phyloP scores from a whole-genome alignment of 2,797 vertebrate species.

The Gadopsis bispinosus region DNA sequence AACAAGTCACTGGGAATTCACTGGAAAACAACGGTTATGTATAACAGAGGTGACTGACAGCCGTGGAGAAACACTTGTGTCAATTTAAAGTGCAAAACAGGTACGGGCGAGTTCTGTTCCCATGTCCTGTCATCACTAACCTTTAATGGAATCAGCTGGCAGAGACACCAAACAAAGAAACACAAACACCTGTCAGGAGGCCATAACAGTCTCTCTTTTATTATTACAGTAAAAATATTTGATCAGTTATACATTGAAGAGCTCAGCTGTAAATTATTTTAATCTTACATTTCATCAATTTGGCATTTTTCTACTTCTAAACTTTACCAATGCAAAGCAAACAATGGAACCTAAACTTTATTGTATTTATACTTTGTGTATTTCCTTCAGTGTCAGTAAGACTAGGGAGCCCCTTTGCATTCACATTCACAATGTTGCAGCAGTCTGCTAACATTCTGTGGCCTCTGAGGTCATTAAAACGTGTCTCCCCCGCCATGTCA shows the following conservation, averaged over 20 bases:
- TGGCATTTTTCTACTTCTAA: background rate
- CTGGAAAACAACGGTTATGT: no score
- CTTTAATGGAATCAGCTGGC: background rate
- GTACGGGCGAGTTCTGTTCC: background rate
- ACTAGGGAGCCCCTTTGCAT: background rate
- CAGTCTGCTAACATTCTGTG: background rate
- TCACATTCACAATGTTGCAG: no score
- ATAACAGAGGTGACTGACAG: background rate
- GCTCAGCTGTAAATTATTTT: background rate
- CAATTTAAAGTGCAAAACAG: background rate
- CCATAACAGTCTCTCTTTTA: no score
- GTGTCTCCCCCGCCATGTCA: background rate
- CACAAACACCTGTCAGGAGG: background rate
- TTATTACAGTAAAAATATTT: background rate
- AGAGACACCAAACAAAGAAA: background rate
- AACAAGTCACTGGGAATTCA: background rate
- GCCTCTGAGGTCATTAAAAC: background rate
- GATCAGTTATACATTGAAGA: background rate
- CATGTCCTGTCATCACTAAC: background rate
- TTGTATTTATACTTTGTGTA: background rate
- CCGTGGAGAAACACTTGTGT: background rate
- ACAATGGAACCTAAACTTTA: background rate
- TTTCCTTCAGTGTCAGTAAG: background rate
- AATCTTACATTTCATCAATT: background rate
- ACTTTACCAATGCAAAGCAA: background rate